phyloP scores from a whole-genome alignment of 2,797 vertebrate genomes.

The Anguilla marmorata region DNA sequence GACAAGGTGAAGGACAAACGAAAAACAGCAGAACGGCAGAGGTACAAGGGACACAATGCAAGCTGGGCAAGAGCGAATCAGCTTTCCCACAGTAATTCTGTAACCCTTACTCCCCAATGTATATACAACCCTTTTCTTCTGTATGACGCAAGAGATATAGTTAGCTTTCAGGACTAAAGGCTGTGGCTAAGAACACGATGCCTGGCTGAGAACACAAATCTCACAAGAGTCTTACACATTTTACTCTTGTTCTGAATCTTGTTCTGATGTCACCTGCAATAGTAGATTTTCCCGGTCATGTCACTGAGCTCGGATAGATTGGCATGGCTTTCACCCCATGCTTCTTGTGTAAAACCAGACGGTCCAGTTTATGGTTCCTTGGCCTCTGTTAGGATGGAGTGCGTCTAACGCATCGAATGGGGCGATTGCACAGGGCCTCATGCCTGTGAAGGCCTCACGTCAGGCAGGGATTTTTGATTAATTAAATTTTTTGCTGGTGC shows the following conservation, averaged over 20 bases:
- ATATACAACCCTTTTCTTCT: no score
- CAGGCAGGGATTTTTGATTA: no score
- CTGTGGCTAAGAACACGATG: no score
- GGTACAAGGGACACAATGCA: background rate
- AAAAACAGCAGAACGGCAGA: background rate
- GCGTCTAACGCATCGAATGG: background rate
- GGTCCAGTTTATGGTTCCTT: background rate
- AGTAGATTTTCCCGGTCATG: background rate
- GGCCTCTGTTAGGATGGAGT: slow-evolving; percentile 35
- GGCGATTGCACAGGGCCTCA: no score
- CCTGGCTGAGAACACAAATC: background rate
- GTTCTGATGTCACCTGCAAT: background rate
- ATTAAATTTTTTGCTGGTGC: no score
- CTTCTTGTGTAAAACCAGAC: background rate
- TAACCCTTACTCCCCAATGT: background rate
- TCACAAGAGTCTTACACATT: no score
- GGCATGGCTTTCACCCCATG: background rate
- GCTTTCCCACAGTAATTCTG: background rate
- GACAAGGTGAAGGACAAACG: background rate
- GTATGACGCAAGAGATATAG: no score
- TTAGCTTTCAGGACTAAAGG: no score
- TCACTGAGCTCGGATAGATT: background rate
- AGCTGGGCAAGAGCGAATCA: background rate
- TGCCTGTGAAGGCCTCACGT: no score
- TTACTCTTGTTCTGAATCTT: background rate